Evolutionary conservation across 2,113 vertebrate genomes (phyloP).

Genomic region (Serilophus lunatus): DNA sequence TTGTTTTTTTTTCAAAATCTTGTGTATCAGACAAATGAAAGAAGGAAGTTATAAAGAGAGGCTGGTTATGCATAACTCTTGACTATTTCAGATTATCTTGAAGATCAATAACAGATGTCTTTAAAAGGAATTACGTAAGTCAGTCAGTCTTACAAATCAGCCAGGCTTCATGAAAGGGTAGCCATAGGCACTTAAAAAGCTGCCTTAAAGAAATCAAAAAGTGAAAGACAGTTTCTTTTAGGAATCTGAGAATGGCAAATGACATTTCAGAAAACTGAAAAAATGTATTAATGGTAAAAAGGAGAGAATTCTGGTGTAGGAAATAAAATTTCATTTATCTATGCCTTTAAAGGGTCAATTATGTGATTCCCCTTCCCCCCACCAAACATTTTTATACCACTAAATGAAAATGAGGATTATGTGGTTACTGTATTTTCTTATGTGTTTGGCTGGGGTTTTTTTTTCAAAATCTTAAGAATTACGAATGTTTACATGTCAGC

Average conservation of each 20-base stretch:
- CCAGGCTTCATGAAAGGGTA: not conserved
- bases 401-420: not conserved
- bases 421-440: not conserved
- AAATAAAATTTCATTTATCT: not conserved
- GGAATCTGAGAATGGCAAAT: not conserved
- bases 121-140: not conserved
- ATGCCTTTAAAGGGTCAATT: not conserved
- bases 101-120: not conserved
- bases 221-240: not conserved
- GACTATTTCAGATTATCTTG: not conserved
- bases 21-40: not conserved
- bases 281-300: not conserved
- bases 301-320: not conserved
- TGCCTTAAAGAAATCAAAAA: not conserved
- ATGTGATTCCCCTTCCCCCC: fast-evolving
- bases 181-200: not conserved
- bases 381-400: not conserved
- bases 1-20: no score
- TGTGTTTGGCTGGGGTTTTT: not conserved
- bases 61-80: not conserved
- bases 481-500: not conserved
- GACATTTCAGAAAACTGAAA: not conserved
- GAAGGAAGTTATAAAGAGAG: not conserved
- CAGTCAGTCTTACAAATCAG: not conserved
- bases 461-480: not conserved